Evolutionary conservation across 1,140 invertebrate genomes (phyloP), one percentile per base, ranked within the genome.

Genomic region (Myzus persicae): DNA sequence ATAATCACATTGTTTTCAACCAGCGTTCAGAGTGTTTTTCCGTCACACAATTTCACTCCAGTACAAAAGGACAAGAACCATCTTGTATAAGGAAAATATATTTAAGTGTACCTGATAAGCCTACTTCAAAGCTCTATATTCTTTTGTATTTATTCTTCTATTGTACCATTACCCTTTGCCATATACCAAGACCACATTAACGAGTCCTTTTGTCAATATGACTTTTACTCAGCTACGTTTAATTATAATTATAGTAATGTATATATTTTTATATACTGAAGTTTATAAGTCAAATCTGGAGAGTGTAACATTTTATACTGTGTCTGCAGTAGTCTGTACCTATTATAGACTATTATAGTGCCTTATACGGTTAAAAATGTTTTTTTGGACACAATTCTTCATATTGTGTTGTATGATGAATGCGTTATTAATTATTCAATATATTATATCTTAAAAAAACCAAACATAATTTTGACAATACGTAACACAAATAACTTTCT

Each of bases 101-200:
- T 87, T 87, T 87, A 87, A 87, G 84, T 87, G 18, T 87, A 87
- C 84, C 40, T 87, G 84, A 87, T 24, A n/a, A 87, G 26, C 26
- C 26, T 46, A 87, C 84, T 87, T 87, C 42, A 42, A 44, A 44
- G 40, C 40, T 42, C 42, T 2, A 31, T 87, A 31, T 44, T 87
- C 40, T 87, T 87, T 87, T 87, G 40, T 87, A 44, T 87, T 87
- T 87, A 44, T 46, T 44, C 26, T 44, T 11, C 42, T 44, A 44
- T 87, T 87, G 14, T 87, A 87, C 84, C 31, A 14, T 87, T 31
- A 18, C 40, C 31, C 84, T 11, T 44, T 46, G 8, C 82, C 24
- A 9, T 31, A 59, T 31, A 59, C 36, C n/a, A 38, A 18, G 20
- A 82, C 38, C 8, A 26, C 22, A 84, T 40, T 42, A 9, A 11